These are phyloP conservation scores for Smithornis capensis DNA, from an alignment of 2,113 vertebrate species.

Conservation along the genomic window DNA sequence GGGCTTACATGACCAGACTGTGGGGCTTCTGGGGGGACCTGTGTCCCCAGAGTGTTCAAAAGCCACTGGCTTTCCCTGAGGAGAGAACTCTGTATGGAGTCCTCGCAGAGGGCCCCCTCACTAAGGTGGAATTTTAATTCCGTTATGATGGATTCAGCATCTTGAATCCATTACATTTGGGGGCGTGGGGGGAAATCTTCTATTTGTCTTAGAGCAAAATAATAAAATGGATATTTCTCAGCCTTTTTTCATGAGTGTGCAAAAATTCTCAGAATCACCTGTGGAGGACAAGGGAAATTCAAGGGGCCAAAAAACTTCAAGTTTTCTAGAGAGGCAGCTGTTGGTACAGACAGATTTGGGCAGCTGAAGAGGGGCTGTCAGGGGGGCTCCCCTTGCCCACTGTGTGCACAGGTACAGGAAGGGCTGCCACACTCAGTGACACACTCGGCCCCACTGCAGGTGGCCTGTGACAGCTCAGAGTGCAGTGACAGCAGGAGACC, in stretches of 20 bases:
- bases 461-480: not conserved
- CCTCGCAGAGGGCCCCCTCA: no score
- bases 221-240: not conserved
- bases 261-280: not conserved
- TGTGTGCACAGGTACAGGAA: not conserved
- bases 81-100: not conserved
- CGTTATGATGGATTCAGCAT: fast-evolving
- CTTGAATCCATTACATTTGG: not conserved
- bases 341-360: not conserved
- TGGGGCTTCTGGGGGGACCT: not conserved
- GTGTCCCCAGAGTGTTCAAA: fast-evolving
- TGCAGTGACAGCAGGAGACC: not conserved
- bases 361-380: not conserved
- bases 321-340: not conserved
- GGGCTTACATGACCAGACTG: fast-evolving
- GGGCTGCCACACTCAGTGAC: not conserved
- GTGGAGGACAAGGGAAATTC: not conserved
- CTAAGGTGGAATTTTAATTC: not conserved
- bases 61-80: not conserved
- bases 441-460: not conserved
- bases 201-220: not conserved
- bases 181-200: not conserved
- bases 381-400: not conserved
- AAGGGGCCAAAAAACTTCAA: not conserved
- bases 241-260: not conserved